A percentile compares a stretch with the other conserved stretches of the same genome.
These are phyloP conservation scores for Leucania comma DNA, from an alignment of 2,888 invertebrate species.

Conservation along the genomic window DNA sequence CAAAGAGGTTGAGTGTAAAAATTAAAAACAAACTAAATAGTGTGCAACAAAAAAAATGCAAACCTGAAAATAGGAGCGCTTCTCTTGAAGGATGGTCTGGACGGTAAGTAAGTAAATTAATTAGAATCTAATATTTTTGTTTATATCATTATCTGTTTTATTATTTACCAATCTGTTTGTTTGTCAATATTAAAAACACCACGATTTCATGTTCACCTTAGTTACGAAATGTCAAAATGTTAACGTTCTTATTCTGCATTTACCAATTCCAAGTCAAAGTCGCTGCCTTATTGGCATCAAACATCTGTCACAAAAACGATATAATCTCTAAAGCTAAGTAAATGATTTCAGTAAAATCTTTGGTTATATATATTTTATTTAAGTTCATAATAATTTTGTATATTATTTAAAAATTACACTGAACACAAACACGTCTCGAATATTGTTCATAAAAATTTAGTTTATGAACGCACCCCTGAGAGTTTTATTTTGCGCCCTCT, in stretches of 20 bases:
- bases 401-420: neutral
- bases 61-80: slow-evolving; percentile 84
- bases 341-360: neutral
- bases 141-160: slow-evolving; percentile 19
- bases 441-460: neutral
- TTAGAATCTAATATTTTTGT: slow-evolving; percentile 12
- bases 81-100: slow-evolving; percentile 86
- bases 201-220: neutral
- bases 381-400: neutral
- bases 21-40: slow-evolving; percentile 84
- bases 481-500: slow-evolving; percentile 39
- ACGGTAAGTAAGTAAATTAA: slow-evolving; percentile 77
- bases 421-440: neutral
- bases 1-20: slow-evolving; percentile 85
- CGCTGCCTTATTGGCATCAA: neutral
- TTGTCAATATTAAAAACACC: slow-evolving; percentile 5
- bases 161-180: too few relatives aligned
- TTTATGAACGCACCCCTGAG: slow-evolving; percentile 25
- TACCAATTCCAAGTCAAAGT: neutral
- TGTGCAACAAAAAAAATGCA: slow-evolving; percentile 85
- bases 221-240: slow-evolving; percentile 43
- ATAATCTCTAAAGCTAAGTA: neutral
- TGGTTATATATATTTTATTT: too few relatives aligned
- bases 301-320: neutral
- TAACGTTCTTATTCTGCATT: slow-evolving; percentile 27